Evolutionary conservation across 2,113 vertebrate genomes (phyloP).

Genomic region (Potamarius usumacintae): DNA sequence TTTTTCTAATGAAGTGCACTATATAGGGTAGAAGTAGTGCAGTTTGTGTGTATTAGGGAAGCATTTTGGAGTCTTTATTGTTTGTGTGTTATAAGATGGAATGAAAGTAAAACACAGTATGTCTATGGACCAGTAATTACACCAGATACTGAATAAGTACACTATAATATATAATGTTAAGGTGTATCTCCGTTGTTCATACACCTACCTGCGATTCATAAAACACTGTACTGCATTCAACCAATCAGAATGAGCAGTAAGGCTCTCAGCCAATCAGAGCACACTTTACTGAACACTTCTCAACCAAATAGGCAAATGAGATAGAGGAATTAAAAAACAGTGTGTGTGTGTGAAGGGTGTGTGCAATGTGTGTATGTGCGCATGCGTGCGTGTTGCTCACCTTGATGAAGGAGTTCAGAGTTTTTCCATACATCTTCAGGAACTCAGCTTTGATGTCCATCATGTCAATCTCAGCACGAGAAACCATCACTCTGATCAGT

Average conservation of each 20-base stretch:
- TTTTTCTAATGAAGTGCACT: not conserved
- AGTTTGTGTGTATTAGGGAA: not conserved
- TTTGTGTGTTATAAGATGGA: not conserved
- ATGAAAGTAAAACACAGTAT: not conserved
- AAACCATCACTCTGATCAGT: slow-evolving; percentile 90
- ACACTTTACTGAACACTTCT: not conserved
- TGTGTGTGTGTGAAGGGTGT: not conserved
- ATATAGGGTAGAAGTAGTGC: not conserved
- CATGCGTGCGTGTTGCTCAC: slow-evolving; percentile 63
- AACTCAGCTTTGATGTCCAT: slow-evolving; percentile 87
- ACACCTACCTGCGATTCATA: too few relatives aligned
- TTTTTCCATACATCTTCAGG: slow-evolving; percentile 86
- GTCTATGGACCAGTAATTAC: not conserved
- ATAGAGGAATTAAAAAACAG: not conserved
- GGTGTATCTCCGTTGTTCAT: too few relatives aligned
- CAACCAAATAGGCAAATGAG: not conserved
- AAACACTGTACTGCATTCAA: too few relatives aligned
- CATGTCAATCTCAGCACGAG: slow-evolving; percentile 92
- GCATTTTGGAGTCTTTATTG: not conserved
- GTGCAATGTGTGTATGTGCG: not conserved
- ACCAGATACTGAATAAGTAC: not conserved
- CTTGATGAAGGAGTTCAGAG: slow-evolving; percentile 94
- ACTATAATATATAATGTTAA: not conserved
- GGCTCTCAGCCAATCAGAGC: not conserved
- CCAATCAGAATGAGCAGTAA: not conserved